Evolutionary conservation across 2,113 vertebrate genomes (phyloP), one percentile per base, ranked within the genome.

Genomic region (Lota lota): DNA sequence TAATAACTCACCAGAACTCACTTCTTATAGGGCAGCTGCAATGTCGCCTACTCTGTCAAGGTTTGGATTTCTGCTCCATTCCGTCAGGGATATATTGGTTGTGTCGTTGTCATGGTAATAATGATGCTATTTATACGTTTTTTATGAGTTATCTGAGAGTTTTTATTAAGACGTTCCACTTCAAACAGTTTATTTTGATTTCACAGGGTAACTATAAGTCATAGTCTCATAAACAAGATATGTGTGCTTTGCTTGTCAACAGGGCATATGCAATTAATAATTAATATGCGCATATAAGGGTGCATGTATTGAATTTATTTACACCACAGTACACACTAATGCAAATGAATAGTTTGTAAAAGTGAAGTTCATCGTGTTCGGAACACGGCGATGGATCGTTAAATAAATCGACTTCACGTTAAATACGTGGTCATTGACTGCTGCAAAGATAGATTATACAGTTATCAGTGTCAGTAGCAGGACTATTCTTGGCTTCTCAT

Each of bases 261-360:
- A 50, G 20, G 66, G 50, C 59, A 82, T 80, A 21, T 1, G 1
- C 24, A 60, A 78, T 80, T 0, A 76, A 80, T 68, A 59, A 74
- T 77, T 69, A n/a, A 81, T 69, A 61, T 70, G 11, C n/a, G 36
- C 40, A 72, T 61, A 75, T 17, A 40, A 66, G 33, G 70, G 40
- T 20, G 20, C 17, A 47, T 36, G 63, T 69, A 21, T 33, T 33
- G 28, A 33, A 6, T 33, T 33, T 33, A 33, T 33, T 33, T 33
- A 67, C 59, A 68, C 8, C 40, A 19, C 19, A 63, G 15, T 12
- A 24, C 54, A 69, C 36, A 78, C 61, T 67, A 73, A 70, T 22
- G 20, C 64, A 67, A 33, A 1, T 5, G 63, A 18, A 14, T 22
- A 24, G 51, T 19, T 62, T 72, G 3, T 70, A 60, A 76, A 69